Evolutionary conservation across 92 coral and sea anemone species (phyloP), one percentile per base, ranked within the genome.

Genomic region (Phenganax stokvisi): DNA sequence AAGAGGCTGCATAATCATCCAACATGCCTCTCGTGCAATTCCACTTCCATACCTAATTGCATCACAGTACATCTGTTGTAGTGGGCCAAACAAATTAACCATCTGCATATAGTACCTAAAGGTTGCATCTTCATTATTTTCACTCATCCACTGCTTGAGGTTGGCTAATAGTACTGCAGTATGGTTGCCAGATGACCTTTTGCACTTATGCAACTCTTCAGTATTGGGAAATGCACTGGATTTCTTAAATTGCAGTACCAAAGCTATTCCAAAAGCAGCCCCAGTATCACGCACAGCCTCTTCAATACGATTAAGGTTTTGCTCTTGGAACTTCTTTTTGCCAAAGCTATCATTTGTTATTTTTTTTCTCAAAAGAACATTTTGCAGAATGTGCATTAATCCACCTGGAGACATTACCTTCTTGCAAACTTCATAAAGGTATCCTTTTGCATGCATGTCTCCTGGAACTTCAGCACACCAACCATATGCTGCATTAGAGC

Each of bases 381-480:
- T 29, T 72, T 29, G 77, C 31, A 72, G 13, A 10, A 72, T 72
- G 20, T 72, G 77, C 77, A 72, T 29, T 9, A 72, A 72, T 5
- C 77, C 77, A 29, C 77, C 77, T 6, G 77, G 77, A 51, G 77
- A 59, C 65, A 74, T 77, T 15, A 70, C 84, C 55, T 88, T 88
- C 47, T 83, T 73, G 51, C 70, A 72, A 3, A 85, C 89, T 76
- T 88, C 91, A 84, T 76, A 85, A 20, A 85, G 57, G 56, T 87
- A 79, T 5, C 91, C 91, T 51, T 85, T 85, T 54, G 86, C 75
- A 52, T 88, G 91, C 66, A 88, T 57, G 52, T 82, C 91, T 15
- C 91, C 89, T 3, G 91, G 91, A 15, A 82, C 66, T 54, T 81
- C 86, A 0, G 86, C 84, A 31, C 74, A 47, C 91, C 89, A 85